Evolutionary conservation across 2,797 vertebrate species (phyloP), one percentile per base, ranked within the genome.

Genomic region (Philypnodon macrostomus): DNA sequence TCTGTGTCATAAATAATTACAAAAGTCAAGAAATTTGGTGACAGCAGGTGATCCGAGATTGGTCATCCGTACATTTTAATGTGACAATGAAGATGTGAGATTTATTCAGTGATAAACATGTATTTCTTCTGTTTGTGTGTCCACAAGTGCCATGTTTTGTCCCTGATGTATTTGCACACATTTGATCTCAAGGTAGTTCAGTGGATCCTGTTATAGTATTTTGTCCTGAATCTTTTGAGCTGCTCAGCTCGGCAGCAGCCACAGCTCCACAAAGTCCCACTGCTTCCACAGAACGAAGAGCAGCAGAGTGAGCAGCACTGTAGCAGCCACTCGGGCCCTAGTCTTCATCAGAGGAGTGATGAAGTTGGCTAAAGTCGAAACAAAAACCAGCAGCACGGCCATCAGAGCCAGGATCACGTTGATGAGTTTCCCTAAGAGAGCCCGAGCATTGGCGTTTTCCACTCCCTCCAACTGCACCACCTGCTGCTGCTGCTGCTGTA

Each of bases 311-410:
- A 98, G 87, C 80, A 96, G 84, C 53, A 94, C 82, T 0, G 94
- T 96, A 87, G 91, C 83, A 26, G 91, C 90, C 61, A 96, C 88
- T 13, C 96, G 93, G 34, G 91, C 81, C 21, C 96, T 89, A 1
- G 94, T 98, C 91, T 97, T 98, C 93, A 98, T 95, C 87, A 98
- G 90, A 0, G 97, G 97, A 0, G 97, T 98, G 90, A 98, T 98
- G 87, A 99, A 99, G 88, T 91, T 98, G 87, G 97, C 97, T 33
- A 95, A 75, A 51, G 96, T 98, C 88, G 97, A 99, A 67, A 99
- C 97, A 1, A 98, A 99, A 65, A 99, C 96, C 84, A 99, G 90
- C 67, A 99, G 88, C 73, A 99, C 97, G 0, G 97, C 97, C 97
- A 98, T 98, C 58, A 99, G 91, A 0, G 94, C 95, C 79, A 99